Conservation (phyloP, 2,113 vertebrate genomes). For the Dasyornis broadbenti region DNA sequence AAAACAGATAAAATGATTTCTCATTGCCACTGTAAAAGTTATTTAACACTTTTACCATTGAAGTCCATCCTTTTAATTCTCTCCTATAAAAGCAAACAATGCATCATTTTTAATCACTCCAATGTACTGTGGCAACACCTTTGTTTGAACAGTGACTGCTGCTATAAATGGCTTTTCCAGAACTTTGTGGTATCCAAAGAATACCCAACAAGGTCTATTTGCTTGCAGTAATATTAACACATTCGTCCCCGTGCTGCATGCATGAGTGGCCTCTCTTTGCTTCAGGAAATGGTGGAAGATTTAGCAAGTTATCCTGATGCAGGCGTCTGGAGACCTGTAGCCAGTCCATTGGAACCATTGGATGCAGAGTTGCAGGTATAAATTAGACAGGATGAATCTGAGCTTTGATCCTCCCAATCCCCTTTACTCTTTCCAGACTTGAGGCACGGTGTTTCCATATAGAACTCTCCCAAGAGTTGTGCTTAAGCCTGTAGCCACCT, state of each 20-base stretch:
- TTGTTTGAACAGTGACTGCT: not conserved
- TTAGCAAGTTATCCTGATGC: not conserved
- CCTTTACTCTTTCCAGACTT: not conserved
- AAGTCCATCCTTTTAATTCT: not conserved
- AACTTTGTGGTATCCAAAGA: not conserved
- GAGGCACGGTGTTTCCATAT: rapidly evolving
- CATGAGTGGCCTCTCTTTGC: not conserved
- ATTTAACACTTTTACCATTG: not conserved
- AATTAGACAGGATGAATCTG: not conserved
- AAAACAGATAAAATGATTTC: not conserved
- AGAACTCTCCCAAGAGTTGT: not conserved
- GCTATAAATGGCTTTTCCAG: not conserved
- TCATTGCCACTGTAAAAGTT: not conserved
- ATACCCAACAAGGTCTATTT: not conserved
- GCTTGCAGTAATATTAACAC: not conserved
- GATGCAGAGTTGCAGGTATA: not conserved
- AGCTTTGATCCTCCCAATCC: not conserved
- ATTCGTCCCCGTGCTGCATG: not conserved
- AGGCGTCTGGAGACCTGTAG: not conserved
- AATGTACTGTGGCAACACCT: not conserved
- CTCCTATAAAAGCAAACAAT: not conserved
- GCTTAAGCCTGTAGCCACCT: rapidly evolving
- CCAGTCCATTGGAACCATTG: not conserved
- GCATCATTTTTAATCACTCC: not conserved
- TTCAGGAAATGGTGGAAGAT: not conserved